These are phyloP conservation scores for Drosophila rhopaloa DNA, from an alignment of 1,140 invertebrate species.

Conservation along the genomic window DNA sequence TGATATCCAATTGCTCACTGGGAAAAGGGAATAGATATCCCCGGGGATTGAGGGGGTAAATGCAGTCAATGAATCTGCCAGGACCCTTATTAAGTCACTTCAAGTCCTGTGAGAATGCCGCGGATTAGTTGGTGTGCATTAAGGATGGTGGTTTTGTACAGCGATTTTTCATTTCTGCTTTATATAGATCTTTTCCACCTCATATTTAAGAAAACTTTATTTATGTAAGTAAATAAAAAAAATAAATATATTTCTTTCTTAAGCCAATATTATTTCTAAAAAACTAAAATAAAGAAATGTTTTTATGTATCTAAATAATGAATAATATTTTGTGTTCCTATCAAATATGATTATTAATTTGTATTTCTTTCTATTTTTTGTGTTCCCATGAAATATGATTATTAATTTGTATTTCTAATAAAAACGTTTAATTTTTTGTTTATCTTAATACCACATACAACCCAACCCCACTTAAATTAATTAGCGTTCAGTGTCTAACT, in stretches of 20 bases:
- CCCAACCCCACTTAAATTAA: background rate
- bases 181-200: background rate
- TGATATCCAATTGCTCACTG: constrained; percentile 55
- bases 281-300: no score
- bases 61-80: constrained; percentile 19
- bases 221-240: no score
- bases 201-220: background rate
- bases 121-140: background rate
- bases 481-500: background rate
- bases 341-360: no score
- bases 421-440: background rate
- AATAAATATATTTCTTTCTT: no score
- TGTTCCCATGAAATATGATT: no score
- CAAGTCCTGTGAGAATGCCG: background rate
- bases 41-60: constrained; percentile 21
- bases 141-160: background rate
- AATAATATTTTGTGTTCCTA: no score
- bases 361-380: no score
- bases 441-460: background rate
- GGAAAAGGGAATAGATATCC: constrained; percentile 16
- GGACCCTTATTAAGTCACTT: constrained; percentile 41
- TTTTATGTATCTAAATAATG: no score
- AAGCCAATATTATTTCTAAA: no score
- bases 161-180: background rate
- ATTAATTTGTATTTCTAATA: no score